Evolutionary conservation across 2,113 vertebrate genomes (phyloP).

Genomic region (Ptilorrhoa leucosticta): DNA sequence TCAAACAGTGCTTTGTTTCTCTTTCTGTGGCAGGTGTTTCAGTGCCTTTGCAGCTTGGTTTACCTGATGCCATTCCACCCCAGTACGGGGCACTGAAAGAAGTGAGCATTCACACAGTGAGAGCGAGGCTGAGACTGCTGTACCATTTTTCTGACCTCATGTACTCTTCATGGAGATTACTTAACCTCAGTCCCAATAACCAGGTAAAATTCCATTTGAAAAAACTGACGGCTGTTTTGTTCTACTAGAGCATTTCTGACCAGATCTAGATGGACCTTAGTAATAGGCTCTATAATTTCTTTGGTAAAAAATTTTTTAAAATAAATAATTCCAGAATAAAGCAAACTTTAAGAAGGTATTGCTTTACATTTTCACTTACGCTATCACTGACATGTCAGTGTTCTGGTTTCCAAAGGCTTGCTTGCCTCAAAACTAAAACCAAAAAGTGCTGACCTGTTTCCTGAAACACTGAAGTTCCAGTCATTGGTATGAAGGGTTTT

Average conservation of each 20-base stretch:
- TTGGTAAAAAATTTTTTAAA: not conserved
- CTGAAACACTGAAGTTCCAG: not conserved
- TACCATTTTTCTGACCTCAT: conserved; percentile 88
- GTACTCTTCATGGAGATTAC: conserved; percentile 84
- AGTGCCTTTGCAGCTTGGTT: conserved; percentile 81
- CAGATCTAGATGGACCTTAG: not conserved
- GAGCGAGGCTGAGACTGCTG: conserved; percentile 79
- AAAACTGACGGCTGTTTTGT: not conserved
- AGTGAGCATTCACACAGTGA: conserved; percentile 78
- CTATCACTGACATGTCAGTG: fast-evolving
- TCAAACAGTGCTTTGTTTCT: not conserved
- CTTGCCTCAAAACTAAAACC: not conserved
- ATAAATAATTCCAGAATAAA: not conserved
- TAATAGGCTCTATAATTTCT: not conserved
- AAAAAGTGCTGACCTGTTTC: not conserved
- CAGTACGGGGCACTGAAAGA: conserved; percentile 81
- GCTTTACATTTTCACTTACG: not conserved
- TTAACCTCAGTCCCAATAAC: conserved; percentile 86
- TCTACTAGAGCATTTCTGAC: not conserved
- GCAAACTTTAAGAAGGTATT: not conserved
- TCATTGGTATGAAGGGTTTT: not conserved
- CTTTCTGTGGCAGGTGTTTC: conserved; percentile 72
- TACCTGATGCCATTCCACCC: conserved; percentile 78
- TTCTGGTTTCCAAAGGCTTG: not conserved
- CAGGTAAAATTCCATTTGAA: conserved; percentile 69